Conservation (phyloP, 2,797 vertebrate genomes). For the Buphagus erythrorhynchus region DNA sequence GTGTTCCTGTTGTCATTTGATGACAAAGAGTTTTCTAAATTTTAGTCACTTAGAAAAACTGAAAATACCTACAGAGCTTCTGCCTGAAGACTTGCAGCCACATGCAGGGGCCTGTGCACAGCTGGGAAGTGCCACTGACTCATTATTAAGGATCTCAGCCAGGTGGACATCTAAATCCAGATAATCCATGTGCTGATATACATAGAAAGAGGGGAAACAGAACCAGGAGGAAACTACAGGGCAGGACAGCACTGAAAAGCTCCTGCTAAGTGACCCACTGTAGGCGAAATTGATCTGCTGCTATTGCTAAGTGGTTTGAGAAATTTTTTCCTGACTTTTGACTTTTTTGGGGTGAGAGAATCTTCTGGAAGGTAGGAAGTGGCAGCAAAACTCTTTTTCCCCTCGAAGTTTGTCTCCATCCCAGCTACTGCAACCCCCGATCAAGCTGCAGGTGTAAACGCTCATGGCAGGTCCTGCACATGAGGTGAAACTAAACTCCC, state of each 20-base stretch:
- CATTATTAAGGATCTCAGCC: not conserved
- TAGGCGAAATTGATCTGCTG: not conserved
- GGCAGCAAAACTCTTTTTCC: not conserved
- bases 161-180: not conserved
- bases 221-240: not conserved
- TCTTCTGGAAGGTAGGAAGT: not conserved
- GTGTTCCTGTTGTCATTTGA: not conserved
- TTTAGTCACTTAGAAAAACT: not conserved
- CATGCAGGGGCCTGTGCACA: not conserved
- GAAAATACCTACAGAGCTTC: not conserved
- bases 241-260: not conserved
- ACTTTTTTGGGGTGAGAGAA: fast-evolving
- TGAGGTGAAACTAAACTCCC: not conserved
- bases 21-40: not conserved
- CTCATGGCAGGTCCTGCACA: not conserved
- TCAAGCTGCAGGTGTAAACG: not conserved
- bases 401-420: not conserved
- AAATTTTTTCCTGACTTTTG: not conserved
- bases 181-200: not conserved
- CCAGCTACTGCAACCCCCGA: not conserved
- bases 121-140: not conserved
- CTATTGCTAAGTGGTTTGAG: not conserved
- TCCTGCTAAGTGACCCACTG: not conserved
- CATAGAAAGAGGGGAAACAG: not conserved
- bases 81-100: not conserved